Evolutionary conservation across 2,797 vertebrate species (phyloP).

Genomic region (Florisuga fusca): DNA sequence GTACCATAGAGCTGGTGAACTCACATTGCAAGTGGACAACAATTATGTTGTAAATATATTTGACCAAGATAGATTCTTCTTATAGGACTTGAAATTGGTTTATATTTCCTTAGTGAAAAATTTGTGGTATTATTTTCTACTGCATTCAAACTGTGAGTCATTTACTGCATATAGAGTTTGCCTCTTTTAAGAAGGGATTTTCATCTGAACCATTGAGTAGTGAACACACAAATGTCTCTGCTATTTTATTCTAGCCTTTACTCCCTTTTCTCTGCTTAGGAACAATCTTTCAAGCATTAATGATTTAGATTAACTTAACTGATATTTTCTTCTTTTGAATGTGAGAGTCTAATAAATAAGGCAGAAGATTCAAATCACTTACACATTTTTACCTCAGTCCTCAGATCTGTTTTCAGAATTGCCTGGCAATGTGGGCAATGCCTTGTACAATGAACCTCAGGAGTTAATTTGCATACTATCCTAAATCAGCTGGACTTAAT

Average conservation of each 20-base stretch:
- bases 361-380: background rate
- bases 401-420: background rate
- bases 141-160: rapidly evolving
- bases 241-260: background rate
- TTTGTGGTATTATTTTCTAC: background rate
- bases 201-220: background rate
- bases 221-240: background rate
- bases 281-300: background rate
- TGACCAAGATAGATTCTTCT: background rate
- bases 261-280: rapidly evolving
- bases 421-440: background rate
- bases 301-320: background rate
- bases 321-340: background rate
- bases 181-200: background rate
- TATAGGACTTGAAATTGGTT: background rate
- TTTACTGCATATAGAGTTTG: background rate
- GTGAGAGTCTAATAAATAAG: background rate
- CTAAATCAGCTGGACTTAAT: background rate
- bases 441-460: background rate
- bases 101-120: background rate
- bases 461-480: background rate
- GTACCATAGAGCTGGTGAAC: background rate
- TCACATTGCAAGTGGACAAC: background rate
- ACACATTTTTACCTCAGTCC: background rate
- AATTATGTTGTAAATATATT: background rate